phyloP scores from a whole-genome alignment of 2,113 vertebrate genomes.

The Macquaria ambigua region DNA sequence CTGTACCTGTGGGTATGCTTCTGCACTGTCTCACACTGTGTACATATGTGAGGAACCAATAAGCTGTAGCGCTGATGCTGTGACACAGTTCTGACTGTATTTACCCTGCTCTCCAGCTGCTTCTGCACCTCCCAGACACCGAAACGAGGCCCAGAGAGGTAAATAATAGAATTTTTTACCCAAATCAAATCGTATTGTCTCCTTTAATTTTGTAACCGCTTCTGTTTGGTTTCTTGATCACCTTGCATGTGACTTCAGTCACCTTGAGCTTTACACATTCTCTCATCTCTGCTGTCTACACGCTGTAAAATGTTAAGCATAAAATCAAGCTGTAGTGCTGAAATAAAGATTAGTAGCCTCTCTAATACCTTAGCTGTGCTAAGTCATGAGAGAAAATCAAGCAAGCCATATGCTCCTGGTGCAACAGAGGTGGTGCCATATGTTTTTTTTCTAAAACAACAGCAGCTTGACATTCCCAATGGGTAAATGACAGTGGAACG shows the following conservation, averaged over 20 bases:
- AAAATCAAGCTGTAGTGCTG: constrained; percentile 46
- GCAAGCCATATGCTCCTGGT: constrained; percentile 22
- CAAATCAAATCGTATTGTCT: constrained; percentile 15
- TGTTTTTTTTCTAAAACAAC: constrained; percentile 53
- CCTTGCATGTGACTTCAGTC: not conserved
- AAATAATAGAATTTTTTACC: not conserved
- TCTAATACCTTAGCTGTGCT: constrained; percentile 29
- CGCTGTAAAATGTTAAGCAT: constrained; percentile 41
- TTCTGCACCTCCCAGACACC: constrained; percentile 33
- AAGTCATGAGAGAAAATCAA: constrained; percentile 37
- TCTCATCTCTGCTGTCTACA: constrained; percentile 12
- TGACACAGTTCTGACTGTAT: constrained; percentile 72
- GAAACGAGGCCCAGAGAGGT: constrained; percentile 2
- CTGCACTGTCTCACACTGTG: constrained; percentile 33
- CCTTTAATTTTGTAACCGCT: not conserved
- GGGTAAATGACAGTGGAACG: constrained; percentile 44
- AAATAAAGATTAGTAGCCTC: constrained; percentile 42
- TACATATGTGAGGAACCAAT: constrained; percentile 49
- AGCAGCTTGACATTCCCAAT: constrained; percentile 61
- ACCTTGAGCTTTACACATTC: not conserved
- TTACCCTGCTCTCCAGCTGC: constrained; percentile 72
- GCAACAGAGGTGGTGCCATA: constrained; percentile 16
- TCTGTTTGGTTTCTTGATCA: not conserved
- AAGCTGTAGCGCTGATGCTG: constrained; percentile 65
- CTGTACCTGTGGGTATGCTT: constrained; percentile 30